These are phyloP conservation scores for Operophtera brumata DNA, from an alignment of 2,888 invertebrate species.

Conservation along the genomic window DNA sequence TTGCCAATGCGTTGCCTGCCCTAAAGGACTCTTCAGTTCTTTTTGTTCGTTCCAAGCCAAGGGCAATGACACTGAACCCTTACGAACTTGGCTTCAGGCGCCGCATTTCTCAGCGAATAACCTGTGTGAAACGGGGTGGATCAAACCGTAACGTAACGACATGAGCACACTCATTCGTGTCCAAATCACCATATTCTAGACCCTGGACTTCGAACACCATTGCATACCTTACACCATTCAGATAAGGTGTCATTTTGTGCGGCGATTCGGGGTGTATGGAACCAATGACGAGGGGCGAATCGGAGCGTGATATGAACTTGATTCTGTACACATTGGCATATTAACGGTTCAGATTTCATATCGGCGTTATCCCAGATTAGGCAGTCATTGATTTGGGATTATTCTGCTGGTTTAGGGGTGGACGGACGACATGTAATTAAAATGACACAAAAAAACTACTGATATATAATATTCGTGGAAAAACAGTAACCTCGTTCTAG, in stretches of 20 bases:
- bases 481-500: too few relatives aligned
- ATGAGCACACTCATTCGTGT: conserved; percentile 10
- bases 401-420: neutral
- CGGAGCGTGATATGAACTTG: conserved; percentile 25
- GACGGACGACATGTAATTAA: too few relatives aligned
- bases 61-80: neutral
- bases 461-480: too few relatives aligned
- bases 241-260: conserved; percentile 7
- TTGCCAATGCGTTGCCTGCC: too few relatives aligned
- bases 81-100: neutral
- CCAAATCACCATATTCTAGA: conserved; percentile 10
- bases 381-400: conserved; percentile 15
- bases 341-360: conserved; percentile 28
- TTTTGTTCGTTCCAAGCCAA: too few relatives aligned
- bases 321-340: conserved; percentile 23
- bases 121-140: conserved; percentile 19
- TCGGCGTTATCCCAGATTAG: conserved; percentile 24
- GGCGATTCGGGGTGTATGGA: conserved; percentile 1
- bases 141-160: conserved; percentile 27
- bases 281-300: conserved; percentile 12
- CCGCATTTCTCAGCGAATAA: conserved; percentile 3
- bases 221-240: neutral
- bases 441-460: too few relatives aligned
- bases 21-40: too few relatives aligned
- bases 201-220: neutral